These are phyloP conservation scores for Pseudonaja textilis DNA, from an alignment of 2,113 vertebrate genomes.

Conservation along the genomic window DNA sequence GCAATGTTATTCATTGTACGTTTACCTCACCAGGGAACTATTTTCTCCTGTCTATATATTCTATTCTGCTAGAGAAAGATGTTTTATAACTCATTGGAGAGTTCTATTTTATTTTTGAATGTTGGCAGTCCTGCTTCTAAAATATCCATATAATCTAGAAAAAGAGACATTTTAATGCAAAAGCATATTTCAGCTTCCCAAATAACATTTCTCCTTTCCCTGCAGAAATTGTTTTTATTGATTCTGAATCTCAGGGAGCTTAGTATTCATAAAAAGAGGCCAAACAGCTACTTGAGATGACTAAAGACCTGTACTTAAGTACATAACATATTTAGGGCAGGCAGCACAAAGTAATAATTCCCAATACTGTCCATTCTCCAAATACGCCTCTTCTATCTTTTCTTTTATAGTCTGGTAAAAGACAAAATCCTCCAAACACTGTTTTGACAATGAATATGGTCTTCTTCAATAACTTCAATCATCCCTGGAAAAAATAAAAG, in stretches of 20 bases:
- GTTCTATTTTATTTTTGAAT: constrained; percentile 40
- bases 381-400: neutral
- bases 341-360: neutral
- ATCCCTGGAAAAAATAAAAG: neutral
- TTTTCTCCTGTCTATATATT: constrained; percentile 18
- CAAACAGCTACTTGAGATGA: constrained; percentile 36
- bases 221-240: constrained; percentile 54
- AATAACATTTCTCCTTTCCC: constrained; percentile 24
- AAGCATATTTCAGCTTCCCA: constrained; percentile 31
- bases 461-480: neutral
- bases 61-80: constrained; percentile 38
- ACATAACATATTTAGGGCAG: neutral
- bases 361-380: constrained; percentile 2
- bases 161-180: constrained; percentile 52
- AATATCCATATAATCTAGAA: constrained; percentile 41
- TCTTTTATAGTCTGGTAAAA: neutral
- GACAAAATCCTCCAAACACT: neutral
- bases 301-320: neutral
- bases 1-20: rapidly evolving
- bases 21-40: neutral
- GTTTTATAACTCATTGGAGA: constrained; percentile 36
- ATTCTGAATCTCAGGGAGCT: constrained; percentile 30
- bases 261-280: constrained; percentile 50
- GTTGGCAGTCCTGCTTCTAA: constrained; percentile 38
- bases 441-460: neutral